Evolutionary conservation across 2,113 vertebrate genomes (phyloP).

Genomic region (Anoura caudifer): DNA sequence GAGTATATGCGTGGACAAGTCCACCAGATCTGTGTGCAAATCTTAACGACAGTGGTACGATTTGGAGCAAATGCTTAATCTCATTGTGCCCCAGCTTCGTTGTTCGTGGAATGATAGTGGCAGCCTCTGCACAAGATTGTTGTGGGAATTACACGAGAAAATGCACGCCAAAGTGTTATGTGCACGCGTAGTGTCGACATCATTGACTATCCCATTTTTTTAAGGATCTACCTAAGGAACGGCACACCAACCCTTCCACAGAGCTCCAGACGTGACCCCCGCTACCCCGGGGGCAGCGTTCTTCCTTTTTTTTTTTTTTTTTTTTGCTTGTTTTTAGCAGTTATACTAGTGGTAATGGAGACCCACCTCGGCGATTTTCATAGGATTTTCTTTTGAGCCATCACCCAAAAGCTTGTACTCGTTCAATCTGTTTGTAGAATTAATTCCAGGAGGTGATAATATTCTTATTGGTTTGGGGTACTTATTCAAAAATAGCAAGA

Average conservation of each 20-base stretch:
- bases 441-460: background rate
- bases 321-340: background rate
- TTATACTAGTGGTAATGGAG: background rate
- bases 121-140: background rate
- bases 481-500: slow-evolving; percentile 3
- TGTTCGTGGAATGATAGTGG: background rate
- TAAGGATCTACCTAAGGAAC: background rate
- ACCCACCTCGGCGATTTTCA: background rate
- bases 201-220: background rate
- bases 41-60: background rate
- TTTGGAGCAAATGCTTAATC: background rate
- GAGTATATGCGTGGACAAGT: background rate
- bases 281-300: background rate
- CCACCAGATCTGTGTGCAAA: background rate
- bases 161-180: background rate
- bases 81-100: background rate
- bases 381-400: background rate
- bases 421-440: background rate
- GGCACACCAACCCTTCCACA: background rate
- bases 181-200: background rate
- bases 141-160: background rate
- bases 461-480: background rate
- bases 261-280: background rate
- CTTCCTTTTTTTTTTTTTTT: background rate
- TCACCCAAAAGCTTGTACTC: background rate